Base-by-base conservation (phyloP, 2,888 invertebrate species). In the Mantis religiosa region DNA sequence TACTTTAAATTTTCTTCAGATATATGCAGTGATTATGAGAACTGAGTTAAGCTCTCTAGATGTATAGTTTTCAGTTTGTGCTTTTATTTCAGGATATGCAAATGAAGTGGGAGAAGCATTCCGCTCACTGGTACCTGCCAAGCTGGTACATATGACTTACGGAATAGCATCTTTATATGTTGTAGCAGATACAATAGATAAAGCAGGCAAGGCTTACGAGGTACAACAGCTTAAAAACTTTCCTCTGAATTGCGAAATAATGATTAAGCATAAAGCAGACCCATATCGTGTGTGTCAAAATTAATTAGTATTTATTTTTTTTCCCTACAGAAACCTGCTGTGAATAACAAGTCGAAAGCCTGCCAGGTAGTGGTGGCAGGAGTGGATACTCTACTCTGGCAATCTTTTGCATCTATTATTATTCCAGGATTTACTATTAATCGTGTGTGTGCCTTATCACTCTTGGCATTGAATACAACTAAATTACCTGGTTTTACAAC, bases 81-180 rank as follows among this genome's bases (percentile, higher is more conserved):
- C 3, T 27, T 84, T 88, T 28, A 91, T 92, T 93, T 34, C 93
- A 99, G 99, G 99, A 88, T 99, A 99, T 93, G 96, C 98, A 54
- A 99, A 99, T 92, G 99, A 99, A 94, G 96, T 99, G 6, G 99
- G 99, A 0, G 99, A 99, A 94, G 96, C 99, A 6, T 98, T 99
- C 93, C 95, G 99, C 71, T 95, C 96, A 0, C 93, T 98, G 88
- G 95, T 98, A 82, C 96, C 96, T 28, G 94, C 93, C 82, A 95
- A 94, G 91, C 93, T 96, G 91, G 99, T 99, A 6, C 92, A 94
- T 87, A 91, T 93, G 4, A 96, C 97, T 91, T 99, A 99, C 92
- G 96, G 95, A 25, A 93, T 98, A 12, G 97, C 99, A 54, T 95
- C 96, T 91, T 95, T 95, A 0, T 99, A 99, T 92, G 98, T 98